Conservation (phyloP, 2,888 invertebrate genomes). For the Elegia similella region DNA sequence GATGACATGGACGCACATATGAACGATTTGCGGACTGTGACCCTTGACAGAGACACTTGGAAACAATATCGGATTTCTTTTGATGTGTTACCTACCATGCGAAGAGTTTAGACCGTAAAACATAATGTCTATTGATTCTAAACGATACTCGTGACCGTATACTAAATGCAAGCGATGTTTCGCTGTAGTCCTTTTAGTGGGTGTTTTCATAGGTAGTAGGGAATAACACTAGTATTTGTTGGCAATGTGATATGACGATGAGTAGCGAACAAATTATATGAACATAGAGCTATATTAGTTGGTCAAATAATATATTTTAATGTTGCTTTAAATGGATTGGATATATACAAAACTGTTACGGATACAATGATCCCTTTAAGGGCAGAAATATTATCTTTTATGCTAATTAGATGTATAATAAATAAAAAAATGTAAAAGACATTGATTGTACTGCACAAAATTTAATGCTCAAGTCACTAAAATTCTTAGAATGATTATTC, state of each 20-base stretch:
- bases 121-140: not conserved
- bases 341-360: slow-evolving; percentile 22
- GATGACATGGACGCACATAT: too few relatives aligned
- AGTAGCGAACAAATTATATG: slow-evolving; percentile 29
- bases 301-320: slow-evolving; percentile 13
- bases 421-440: not conserved
- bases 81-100: too few relatives aligned
- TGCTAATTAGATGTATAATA: not conserved
- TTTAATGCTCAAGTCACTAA: slow-evolving; percentile 43
- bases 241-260: slow-evolving; percentile 46
- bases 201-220: slow-evolving; percentile 35
- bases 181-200: slow-evolving; percentile 32
- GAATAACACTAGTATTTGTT: slow-evolving; percentile 28
- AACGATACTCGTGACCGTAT: not conserved
- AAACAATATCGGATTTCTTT: too few relatives aligned
- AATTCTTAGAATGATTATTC: slow-evolving; percentile 27
- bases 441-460: slow-evolving; percentile 40
- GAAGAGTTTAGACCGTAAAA: too few relatives aligned
- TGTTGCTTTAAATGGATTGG: slow-evolving; percentile 13
- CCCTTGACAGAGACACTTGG: too few relatives aligned
- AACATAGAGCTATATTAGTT: slow-evolving; percentile 2
- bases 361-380: slow-evolving; percentile 5
- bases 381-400: slow-evolving; percentile 3
- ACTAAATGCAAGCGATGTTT: slow-evolving; percentile 12
- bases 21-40: too few relatives aligned